A percentile compares a stretch with the other conserved stretches of the same genome.
Conservation (phyloP, 2,113 vertebrate species). For the Myxocyprinus asiaticus region DNA sequence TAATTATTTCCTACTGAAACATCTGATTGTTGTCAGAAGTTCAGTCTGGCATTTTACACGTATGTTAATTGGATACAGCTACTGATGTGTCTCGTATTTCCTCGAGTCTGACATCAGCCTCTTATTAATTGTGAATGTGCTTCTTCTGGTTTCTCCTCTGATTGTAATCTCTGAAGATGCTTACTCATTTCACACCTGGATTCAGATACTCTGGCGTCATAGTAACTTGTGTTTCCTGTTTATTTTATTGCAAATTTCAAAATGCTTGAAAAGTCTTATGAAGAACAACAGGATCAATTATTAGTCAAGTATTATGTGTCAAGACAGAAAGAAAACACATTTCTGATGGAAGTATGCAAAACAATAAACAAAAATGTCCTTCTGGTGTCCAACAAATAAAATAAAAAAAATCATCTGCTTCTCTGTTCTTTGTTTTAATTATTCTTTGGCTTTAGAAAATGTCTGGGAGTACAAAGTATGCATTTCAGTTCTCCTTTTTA, state of each 20-base stretch:
- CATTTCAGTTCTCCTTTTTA: no score
- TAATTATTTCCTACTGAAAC: no score
- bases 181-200: slow-evolving; percentile 63
- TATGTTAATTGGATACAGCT: slow-evolving; percentile 5
- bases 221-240: slow-evolving; percentile 60
- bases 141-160: slow-evolving; percentile 58
- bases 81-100: neutral
- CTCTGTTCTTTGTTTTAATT: no score
- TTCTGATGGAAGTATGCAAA: no score
- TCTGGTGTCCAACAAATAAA: no score
- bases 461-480: no score
- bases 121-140: slow-evolving; percentile 49
- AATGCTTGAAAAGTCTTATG: neutral
- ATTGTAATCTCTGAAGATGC: slow-evolving; percentile 57
- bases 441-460: no score
- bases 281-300: neutral
- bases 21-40: no score
- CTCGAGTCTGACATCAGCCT: slow-evolving; percentile 39
- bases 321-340: no score
- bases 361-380: no score
- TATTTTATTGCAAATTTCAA: neutral
- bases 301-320: neutral
- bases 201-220: slow-evolving; percentile 63
- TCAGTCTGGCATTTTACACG: neutral
- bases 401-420: no score